A percentile compares a stretch with the other conserved stretches of the same genome.
These are phyloP conservation scores for Hyphantria cunea DNA, from an alignment of 1,140 invertebrate genomes.

Conservation along the genomic window DNA sequence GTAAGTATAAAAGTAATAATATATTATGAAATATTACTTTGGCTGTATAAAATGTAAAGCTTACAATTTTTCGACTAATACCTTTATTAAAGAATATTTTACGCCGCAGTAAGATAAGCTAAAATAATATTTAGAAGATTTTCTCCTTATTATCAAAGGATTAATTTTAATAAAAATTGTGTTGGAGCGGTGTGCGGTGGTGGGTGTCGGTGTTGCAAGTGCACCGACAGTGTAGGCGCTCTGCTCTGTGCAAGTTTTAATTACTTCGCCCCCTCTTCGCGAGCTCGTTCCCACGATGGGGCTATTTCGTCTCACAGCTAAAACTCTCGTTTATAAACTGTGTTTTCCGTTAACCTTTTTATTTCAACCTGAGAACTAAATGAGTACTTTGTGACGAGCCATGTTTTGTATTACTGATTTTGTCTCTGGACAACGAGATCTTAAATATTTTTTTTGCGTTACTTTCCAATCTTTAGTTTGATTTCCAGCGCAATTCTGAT, in stretches of 20 bases:
- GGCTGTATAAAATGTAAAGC: no score
- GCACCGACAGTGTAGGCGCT: conserved; percentile 20
- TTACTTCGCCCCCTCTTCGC: conserved; percentile 60
- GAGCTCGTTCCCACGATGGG: conserved; percentile 53
- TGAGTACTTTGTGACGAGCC: not conserved
- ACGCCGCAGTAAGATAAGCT: not conserved
- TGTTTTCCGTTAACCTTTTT: conserved; percentile 32
- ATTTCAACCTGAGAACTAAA: not conserved
- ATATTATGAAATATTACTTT: no score
- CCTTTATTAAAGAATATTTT: no score
- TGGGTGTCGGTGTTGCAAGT: conserved; percentile 27
- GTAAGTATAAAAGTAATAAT: no score
- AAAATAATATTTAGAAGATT: conserved; percentile 9
- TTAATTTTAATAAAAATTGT: conserved; percentile 36
- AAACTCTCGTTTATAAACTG: conserved; percentile 68
- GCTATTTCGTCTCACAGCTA: conserved; percentile 60
- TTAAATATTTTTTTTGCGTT: no score
- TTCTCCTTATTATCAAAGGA: conserved; percentile 24
- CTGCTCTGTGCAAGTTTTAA: conserved; percentile 62
- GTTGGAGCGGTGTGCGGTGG: conserved; percentile 12
- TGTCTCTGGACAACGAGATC: no score
- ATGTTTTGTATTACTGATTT: not conserved
- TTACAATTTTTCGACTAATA: no score
- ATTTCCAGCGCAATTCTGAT: no score
- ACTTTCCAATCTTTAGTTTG: no score